Percentiles rank a stretch among this genome's conserved stretches.
Conservation (phyloP, 2,888 invertebrate genomes). For the Volucella inflata region DNA sequence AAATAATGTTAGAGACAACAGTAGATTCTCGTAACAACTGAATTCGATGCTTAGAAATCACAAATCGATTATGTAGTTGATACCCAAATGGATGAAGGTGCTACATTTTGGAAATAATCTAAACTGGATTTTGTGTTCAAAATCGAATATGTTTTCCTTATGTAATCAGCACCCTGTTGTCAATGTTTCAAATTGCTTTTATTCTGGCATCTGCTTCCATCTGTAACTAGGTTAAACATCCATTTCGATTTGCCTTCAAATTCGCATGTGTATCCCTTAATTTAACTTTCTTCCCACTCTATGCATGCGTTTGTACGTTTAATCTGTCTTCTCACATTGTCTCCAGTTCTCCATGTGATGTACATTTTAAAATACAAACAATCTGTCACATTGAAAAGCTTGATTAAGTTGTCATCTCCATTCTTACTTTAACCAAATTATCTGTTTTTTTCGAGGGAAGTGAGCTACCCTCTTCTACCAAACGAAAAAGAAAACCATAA, state of each 20-base stretch:
- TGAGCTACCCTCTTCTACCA: not conserved
- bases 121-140: too few relatives aligned
- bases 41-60: too few relatives aligned
- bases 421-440: constrained; percentile 38
- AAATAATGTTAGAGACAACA: too few relatives aligned
- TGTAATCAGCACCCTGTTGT: too few relatives aligned
- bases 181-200: too few relatives aligned
- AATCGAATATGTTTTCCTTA: too few relatives aligned
- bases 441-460: not conserved
- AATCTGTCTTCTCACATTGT: constrained; percentile 9
- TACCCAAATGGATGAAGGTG: too few relatives aligned
- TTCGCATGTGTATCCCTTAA: not conserved
- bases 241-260: not conserved
- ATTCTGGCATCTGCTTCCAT: too few relatives aligned
- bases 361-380: constrained; percentile 49
- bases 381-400: constrained; percentile 55
- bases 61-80: too few relatives aligned
- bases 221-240: constrained; percentile 3
- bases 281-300: not conserved
- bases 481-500: constrained; percentile 2
- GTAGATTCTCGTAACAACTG: too few relatives aligned
- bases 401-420: constrained; percentile 70
- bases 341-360: constrained; percentile 2
- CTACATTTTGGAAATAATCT: too few relatives aligned
- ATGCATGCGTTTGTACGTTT: not conserved